Evolutionary conservation across 2,113 vertebrate species (phyloP), one percentile per base, ranked within the genome.

Genomic region (Sclerurus mexicanus): DNA sequence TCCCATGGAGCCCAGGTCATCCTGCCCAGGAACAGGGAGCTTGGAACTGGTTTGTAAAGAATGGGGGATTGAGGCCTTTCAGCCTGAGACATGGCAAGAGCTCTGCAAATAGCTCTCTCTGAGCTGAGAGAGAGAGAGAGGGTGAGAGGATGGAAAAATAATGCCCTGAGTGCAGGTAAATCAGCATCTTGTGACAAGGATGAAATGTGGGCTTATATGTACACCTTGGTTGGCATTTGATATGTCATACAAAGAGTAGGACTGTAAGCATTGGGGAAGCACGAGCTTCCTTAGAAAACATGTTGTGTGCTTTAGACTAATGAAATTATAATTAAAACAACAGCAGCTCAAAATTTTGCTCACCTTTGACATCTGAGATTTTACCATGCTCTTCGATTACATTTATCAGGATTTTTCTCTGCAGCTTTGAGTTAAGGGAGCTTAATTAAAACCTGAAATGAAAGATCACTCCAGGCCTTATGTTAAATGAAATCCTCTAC

Each of bases 1-100:
- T 9, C 40, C 47, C 7, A 0, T 9, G 2, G 14, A 30, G 42
- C 52, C 30, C 4, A 1, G 64, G 49, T 10, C 16, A 0, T 10
- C 28, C 92, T 78, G 60, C 74, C 27, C 3, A 6, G 40, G 24
- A 67, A 24, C 40, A 18, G 47, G 39, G 75, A 72, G 11, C 52
- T 22, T 39, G 76, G 44, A 28, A 15, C 6, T 20, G 17, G 12
- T 35, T n/a, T 42, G 18, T 14, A 17, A 46, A 17, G 46, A 71
- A 40, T 7, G 35, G 14, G 46, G 30, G 46, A 37, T 17, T 14
- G 9, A 50, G 14, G 44, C 56, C 73, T 78, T 52, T 62, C 55
- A 49, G 55, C 28, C 69, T 17, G 16, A 55, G 68, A 15, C 42
- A 25, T 30, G 46, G 17, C 25, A 46, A 58, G n/a, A 84, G 50